A percentile compares a stretch with the other conserved stretches of the same genome.
phyloP scores from a whole-genome alignment of 2,888 invertebrate genomes.

The Ischnus inquisitorius region DNA sequence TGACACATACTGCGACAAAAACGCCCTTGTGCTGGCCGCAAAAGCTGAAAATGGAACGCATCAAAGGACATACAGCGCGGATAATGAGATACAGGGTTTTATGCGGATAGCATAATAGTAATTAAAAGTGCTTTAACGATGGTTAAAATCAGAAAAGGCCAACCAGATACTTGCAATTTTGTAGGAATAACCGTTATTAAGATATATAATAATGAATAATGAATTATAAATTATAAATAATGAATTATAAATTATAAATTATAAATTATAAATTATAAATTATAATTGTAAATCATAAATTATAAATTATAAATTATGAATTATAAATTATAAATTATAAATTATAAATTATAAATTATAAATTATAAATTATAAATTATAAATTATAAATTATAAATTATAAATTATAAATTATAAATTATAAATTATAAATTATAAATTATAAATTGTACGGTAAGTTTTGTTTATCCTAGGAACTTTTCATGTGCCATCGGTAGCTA shows the following conservation, averaged over 20 bases:
- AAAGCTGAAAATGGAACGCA: constrained; percentile 8
- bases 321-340: too few relatives aligned
- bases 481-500: neutral
- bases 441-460: neutral
- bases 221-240: neutral
- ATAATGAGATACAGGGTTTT: constrained; percentile 3
- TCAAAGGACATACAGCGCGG: neutral
- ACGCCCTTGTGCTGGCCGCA: too few relatives aligned
- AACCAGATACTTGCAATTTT: neutral
- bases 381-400: too few relatives aligned
- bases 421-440: neutral
- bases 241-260: neutral
- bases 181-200: too few relatives aligned
- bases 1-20: too few relatives aligned
- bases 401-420: too few relatives aligned
- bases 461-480: neutral
- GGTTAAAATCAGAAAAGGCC: constrained; percentile 19
- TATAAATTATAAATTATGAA: too few relatives aligned
- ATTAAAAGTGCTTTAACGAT: neutral
- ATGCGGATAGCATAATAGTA: constrained; percentile 17
- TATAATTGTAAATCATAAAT: too few relatives aligned
- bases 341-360: too few relatives aligned
- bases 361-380: too few relatives aligned
- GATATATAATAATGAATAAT: neutral
- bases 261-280: too few relatives aligned